Base-by-base conservation (phyloP, 2,113 vertebrate genomes). In the Amazona guildingii region DNA sequence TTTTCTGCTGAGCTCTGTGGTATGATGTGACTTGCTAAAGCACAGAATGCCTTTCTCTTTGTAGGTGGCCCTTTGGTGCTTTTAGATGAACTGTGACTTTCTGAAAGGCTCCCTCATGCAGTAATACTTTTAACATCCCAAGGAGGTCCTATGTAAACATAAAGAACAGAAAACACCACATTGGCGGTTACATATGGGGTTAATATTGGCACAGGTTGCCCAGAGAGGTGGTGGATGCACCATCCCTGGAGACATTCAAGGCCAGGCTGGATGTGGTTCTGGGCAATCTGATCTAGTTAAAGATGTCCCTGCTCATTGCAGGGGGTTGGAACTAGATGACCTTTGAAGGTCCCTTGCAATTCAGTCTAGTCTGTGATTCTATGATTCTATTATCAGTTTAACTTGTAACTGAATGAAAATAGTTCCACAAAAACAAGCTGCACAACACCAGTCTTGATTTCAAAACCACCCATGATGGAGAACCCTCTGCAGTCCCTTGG, bases 101-200 rank as follows among this genome's bases (percentile, higher is more conserved):
- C 59, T 48, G 0, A 37, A 73, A 92, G 79, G 10, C 28, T 44
- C 14, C 35, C 41, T 90, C n/a, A 31, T 6, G 25, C 28, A 24
- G 52, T 49, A 59, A 81, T 74, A 31, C 1, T 86, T 33, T n/a
- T 66, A 70, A 43, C 21, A 59, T 24, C 54, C 59, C n/a, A 29
- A 8, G 1, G 1, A 0, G 13, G 24, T 9, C 68, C 15, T 23
- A 5, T 13, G 39, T 10, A 49, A 59, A 57, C 9, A 20, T 8
- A 27, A 39, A 44, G 29, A 37, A 17, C 15, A 68, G 35, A 69
- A 10, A 20, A 44, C 59, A 76, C 19, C 10, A 39, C 25, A 37
- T 5, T 2, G 0, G 15, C 28, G 6, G 4, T 57, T 27, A 48
- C 13, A 10, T 0, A 27, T 37, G 37, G 59, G 44, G 13, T 25